Percentiles rank a stretch among this genome's conserved stretches.
Evolutionary conservation across 2,888 invertebrate genomes (phyloP).

Genomic region (Tachina lurida): DNA sequence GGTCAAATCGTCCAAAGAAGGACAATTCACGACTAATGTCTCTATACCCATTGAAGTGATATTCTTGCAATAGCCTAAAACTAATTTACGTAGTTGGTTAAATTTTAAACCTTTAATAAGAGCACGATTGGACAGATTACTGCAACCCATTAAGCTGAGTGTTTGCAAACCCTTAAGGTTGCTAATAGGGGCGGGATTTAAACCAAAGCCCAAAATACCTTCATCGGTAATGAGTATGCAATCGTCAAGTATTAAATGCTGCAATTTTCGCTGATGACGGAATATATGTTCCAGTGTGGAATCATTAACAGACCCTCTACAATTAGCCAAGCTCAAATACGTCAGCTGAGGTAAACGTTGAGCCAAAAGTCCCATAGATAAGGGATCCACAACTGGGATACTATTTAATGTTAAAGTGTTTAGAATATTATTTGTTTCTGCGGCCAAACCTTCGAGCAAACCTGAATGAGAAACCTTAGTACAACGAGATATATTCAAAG

Average conservation of each 20-base stretch:
- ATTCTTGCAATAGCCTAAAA: slow-evolving; percentile 76
- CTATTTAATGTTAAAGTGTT: slow-evolving; percentile 77
- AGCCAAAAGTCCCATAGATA: slow-evolving; percentile 73
- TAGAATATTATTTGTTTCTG: slow-evolving; percentile 71
- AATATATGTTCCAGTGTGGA: slow-evolving; percentile 76
- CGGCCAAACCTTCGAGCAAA: slow-evolving; percentile 74
- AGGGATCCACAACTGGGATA: slow-evolving; percentile 73
- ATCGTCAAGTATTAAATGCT: slow-evolving; percentile 75
- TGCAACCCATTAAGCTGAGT: slow-evolving; percentile 76
- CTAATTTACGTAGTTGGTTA: slow-evolving; percentile 73
- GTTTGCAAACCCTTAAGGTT: slow-evolving; percentile 74
- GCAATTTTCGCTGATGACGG: slow-evolving; percentile 73
- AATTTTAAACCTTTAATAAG: slow-evolving; percentile 74
- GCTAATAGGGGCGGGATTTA: slow-evolving; percentile 72
- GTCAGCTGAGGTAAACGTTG: slow-evolving; percentile 75
- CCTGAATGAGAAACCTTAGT: slow-evolving; percentile 73
- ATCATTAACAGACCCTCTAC: slow-evolving; percentile 76
- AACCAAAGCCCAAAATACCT: slow-evolving; percentile 74
- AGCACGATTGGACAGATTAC: slow-evolving; percentile 74
- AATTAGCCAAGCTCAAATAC: slow-evolving; percentile 76
- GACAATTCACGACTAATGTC: slow-evolving; percentile 75
- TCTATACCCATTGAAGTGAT: slow-evolving; percentile 75
- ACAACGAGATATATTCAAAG: slow-evolving; percentile 74
- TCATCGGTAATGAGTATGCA: slow-evolving; percentile 75
- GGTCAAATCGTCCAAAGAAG: slow-evolving; percentile 75